These are phyloP conservation scores for Hiodon tergisus DNA, from an alignment of 2,113 vertebrate species.

Conservation along the genomic window DNA sequence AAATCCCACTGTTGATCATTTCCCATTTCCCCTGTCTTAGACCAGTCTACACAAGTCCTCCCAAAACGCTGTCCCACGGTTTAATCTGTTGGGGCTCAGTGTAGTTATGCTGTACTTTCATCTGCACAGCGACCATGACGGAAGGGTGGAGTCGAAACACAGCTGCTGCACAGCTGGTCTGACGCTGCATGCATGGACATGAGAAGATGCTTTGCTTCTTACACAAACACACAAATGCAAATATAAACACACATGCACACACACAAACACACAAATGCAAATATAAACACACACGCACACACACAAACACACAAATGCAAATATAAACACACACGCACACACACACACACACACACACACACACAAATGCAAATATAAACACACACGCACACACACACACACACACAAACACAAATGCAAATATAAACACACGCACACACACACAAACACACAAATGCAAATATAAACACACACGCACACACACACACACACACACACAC, in stretches of 20 bases:
- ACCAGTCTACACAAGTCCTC: background rate
- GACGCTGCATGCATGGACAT: slow-evolving; percentile 55
- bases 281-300: no score
- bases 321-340: no score
- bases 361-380: background rate
- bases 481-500: no score
- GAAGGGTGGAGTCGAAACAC: slow-evolving; percentile 53
- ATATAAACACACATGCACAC: slow-evolving; percentile 31
- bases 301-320: no score
- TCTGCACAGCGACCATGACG: slow-evolving; percentile 36
- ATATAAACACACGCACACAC: no score
- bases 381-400: no score
- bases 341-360: no score
- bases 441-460: no score
- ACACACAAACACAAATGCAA: background rate
- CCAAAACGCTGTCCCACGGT: background rate
- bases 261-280: slow-evolving; percentile 31
- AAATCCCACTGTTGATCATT: background rate
- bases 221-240: background rate
- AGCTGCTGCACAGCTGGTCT: slow-evolving; percentile 61
- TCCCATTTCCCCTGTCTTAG: background rate
- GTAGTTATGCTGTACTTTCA: slow-evolving; percentile 37
- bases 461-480: no score
- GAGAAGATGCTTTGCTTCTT: slow-evolving; percentile 30
- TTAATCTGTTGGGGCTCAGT: slow-evolving; percentile 17